Percentiles rank a stretch among this genome's conserved stretches.
phyloP scores from a whole-genome alignment of 2,888 invertebrate genomes.

The Pseudococcus jackbeardsleyi region DNA sequence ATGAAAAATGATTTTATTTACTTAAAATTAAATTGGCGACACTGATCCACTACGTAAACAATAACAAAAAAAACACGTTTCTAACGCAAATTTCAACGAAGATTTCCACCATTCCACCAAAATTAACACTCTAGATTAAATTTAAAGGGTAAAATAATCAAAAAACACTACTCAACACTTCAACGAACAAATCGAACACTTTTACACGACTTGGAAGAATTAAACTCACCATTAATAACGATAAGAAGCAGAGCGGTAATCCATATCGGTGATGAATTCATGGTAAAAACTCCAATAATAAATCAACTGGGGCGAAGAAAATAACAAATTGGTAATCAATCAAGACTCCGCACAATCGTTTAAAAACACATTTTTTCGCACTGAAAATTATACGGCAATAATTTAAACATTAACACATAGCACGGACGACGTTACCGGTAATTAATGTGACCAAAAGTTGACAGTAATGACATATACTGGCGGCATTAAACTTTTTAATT shows the following conservation, averaged over 20 bases:
- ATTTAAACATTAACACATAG: constrained; percentile 35
- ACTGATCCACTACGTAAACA: not conserved
- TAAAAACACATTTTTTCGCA: constrained; percentile 47
- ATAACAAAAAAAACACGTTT: not conserved
- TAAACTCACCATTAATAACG: constrained; percentile 25
- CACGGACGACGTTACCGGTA: constrained; percentile 52
- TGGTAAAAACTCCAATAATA: constrained; percentile 5
- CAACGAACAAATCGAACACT: not conserved
- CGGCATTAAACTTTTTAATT: constrained; percentile 41
- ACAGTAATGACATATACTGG: constrained; percentile 49
- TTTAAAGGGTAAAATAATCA: not conserved
- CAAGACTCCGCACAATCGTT: constrained; percentile 23
- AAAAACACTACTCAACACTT: not conserved
- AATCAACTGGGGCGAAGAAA: constrained; percentile 27
- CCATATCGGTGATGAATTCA: constrained; percentile 16
- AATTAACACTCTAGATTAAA: not conserved
- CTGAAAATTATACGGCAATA: constrained; percentile 44
- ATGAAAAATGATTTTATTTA: no score
- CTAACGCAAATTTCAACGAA: not conserved
- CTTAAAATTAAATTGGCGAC: not conserved
- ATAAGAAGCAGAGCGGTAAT: constrained; percentile 7
- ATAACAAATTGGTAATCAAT: constrained; percentile 22
- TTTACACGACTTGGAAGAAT: not conserved
- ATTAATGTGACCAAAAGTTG: constrained; percentile 51
- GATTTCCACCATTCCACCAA: not conserved